Percentiles rank a stretch among this genome's conserved stretches.
Evolutionary conservation across 1,140 invertebrate genomes (phyloP).

Genomic region (Berghia stephanieae): DNA sequence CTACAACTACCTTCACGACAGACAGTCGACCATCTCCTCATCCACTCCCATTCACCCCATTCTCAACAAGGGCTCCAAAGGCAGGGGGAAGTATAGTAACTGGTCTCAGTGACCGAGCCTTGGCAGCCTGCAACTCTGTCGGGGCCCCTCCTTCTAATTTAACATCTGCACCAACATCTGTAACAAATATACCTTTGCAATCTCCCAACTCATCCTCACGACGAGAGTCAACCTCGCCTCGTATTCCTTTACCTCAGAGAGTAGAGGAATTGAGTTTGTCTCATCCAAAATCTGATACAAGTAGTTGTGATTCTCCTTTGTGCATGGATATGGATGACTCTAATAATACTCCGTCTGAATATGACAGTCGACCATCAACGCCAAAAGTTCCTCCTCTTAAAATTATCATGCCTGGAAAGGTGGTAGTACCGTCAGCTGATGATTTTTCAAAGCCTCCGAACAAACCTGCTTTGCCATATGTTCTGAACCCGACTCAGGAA

Average conservation of each 20-base stretch:
- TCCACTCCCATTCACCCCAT: constrained; percentile 1
- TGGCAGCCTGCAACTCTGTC: constrained; percentile 20
- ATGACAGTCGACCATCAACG: constrained; percentile 51
- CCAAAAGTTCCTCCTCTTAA: constrained; percentile 62
- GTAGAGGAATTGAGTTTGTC: no score
- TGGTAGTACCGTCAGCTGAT: constrained; percentile 33
- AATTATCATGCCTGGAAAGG: constrained; percentile 61
- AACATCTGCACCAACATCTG: background rate
- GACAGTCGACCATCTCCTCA: background rate
- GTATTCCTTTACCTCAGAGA: no score
- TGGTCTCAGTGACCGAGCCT: constrained; percentile 28
- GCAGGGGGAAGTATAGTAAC: constrained; percentile 30
- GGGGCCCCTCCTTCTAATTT: background rate
- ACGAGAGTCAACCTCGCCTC: constrained; percentile 5
- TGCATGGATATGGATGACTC: constrained; percentile 36
- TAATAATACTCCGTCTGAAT: constrained; percentile 33
- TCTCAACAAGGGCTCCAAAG: constrained; percentile 14
- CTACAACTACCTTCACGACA: constrained; percentile 3
- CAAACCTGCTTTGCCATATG: constrained; percentile 57
- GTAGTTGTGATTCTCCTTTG: constrained; percentile 38
- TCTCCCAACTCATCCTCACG: no score
- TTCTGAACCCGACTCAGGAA: constrained; percentile 57
- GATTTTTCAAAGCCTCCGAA: constrained; percentile 42
- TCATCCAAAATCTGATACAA: constrained; percentile 37
- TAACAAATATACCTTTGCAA: background rate